phyloP scores from a whole-genome alignment of 2,113 vertebrate genomes.

The Calypte anna region DNA sequence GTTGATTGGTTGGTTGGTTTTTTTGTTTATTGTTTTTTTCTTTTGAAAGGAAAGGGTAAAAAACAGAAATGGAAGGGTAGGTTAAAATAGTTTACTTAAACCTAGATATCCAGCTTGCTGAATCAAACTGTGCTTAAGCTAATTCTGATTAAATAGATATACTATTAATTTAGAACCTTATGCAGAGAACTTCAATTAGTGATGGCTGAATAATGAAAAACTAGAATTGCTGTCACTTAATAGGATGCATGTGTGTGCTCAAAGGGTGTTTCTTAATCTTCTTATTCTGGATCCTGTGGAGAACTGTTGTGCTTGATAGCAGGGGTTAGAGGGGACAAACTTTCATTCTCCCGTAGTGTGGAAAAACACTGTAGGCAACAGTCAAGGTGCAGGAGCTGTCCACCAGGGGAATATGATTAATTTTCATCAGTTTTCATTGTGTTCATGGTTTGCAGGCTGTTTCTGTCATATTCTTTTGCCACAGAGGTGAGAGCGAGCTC shows the following conservation, averaged over 20 bases:
- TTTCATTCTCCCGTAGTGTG: neutral
- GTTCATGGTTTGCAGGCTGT: neutral
- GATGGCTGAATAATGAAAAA: neutral
- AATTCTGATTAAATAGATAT: neutral
- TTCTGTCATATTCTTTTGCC: neutral
- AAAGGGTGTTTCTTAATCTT: neutral
- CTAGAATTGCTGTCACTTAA: neutral
- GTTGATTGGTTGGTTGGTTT: too few species aligned
- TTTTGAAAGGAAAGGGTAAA: neutral
- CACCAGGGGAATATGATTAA: neutral
- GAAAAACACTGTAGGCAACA: neutral
- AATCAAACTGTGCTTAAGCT: conserved; percentile 31
- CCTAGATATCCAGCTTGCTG: neutral
- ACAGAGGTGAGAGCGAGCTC: neutral
- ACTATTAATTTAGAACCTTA: neutral
- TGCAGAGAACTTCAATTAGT: conserved; percentile 11
- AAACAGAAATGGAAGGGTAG: neutral
- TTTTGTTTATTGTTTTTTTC: neutral
- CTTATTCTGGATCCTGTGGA: conserved; percentile 2
- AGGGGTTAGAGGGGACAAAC: neutral
- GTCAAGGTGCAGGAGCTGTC: neutral
- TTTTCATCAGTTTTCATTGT: neutral
- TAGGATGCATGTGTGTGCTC: neutral
- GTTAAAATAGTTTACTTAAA: neutral
- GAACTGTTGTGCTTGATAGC: neutral